Base-by-base conservation (phyloP, 1,140 invertebrate species). In the Pseudomyrmex dendroicus region DNA sequence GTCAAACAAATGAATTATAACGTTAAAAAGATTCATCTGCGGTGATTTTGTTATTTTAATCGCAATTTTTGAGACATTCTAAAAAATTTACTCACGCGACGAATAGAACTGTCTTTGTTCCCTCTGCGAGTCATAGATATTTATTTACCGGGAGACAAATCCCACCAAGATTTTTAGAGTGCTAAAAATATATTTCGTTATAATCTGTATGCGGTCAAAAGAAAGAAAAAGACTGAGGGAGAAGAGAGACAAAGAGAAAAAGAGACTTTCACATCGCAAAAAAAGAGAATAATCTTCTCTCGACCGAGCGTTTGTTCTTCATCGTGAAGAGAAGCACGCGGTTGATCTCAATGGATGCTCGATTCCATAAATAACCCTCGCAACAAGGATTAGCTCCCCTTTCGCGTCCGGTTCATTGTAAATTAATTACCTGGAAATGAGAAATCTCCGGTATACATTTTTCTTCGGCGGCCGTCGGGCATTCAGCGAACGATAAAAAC, bases 361-460 rank as follows among this genome's bases (percentile, higher is more conserved):
- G 80, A 90, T 90, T 88, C 84, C 90, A 90, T 91, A 92, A 93
- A 91, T 91, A 93, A 92, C 89, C 89, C 90, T 91, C 87, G 85
- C 89, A 89, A 89, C 84, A 91, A 92, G 90, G 87, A 90, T 89
- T 90, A 85, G 84, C 86, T 90, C 84, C 90, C 89, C 91, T 90
- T 87, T 89, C 59, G 61, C 90, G 90, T 93, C 90, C 92, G 92
- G 91, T 91, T 94, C 91, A 94, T 94, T 94, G 93, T 94, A 94
- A 94, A 94, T 94, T 94, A 94, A 94, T 94, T 94, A 94, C 91
- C 93, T 94, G 93, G 93, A 94, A 94, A 94, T 94, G 91, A 94
- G 92, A 93, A 94, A 94, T 94, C 93, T 94, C 93, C 92, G 92
- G 91, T 93, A 86, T 88, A 89, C 89, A 85, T 91, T 92, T 87